Percentiles rank a stretch among this genome's conserved stretches.
Conservation (phyloP, 2,888 invertebrate genomes). For the Tachina grossa region DNA sequence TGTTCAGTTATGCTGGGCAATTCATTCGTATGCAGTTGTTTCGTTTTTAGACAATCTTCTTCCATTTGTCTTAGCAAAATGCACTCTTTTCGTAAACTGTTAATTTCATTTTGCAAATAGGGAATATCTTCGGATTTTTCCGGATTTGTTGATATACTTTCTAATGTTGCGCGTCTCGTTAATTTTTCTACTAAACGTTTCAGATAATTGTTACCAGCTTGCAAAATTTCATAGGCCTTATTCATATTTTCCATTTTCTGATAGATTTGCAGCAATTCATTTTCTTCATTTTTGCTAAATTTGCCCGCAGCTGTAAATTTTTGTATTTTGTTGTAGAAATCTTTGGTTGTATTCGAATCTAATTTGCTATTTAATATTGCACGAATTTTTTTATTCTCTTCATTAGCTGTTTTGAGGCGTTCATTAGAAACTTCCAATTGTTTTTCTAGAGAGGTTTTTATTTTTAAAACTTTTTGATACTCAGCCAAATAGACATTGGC, state of each 20-base stretch:
- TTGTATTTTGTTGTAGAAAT: constrained; percentile 75
- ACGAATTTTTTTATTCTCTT: constrained; percentile 75
- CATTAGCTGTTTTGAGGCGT: constrained; percentile 69
- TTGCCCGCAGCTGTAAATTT: constrained; percentile 74
- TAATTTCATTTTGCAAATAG: constrained; percentile 77
- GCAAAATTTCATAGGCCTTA: constrained; percentile 76
- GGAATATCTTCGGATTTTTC: constrained; percentile 76
- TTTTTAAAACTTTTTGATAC: constrained; percentile 75
- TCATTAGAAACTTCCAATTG: constrained; percentile 74
- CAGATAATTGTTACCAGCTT: constrained; percentile 77
- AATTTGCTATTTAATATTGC: constrained; percentile 75
- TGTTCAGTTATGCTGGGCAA: constrained; percentile 60
- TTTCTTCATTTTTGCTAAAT: constrained; percentile 76
- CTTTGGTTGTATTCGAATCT: constrained; percentile 73
- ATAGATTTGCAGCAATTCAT: constrained; percentile 75
- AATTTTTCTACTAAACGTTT: constrained; percentile 78
- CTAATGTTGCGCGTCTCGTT: constrained; percentile 72
- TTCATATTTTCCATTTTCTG: constrained; percentile 76
- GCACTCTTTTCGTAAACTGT: constrained; percentile 77
- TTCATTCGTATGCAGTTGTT: constrained; percentile 36
- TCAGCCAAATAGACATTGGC: constrained; percentile 75
- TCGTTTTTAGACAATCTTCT: constrained; percentile 72
- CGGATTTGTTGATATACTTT: constrained; percentile 73
- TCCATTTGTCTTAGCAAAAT: constrained; percentile 75
- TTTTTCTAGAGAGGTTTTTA: constrained; percentile 74